phyloP scores from a whole-genome alignment of 2,797 vertebrate genomes.

The Pogonophryne albipinna region DNA sequence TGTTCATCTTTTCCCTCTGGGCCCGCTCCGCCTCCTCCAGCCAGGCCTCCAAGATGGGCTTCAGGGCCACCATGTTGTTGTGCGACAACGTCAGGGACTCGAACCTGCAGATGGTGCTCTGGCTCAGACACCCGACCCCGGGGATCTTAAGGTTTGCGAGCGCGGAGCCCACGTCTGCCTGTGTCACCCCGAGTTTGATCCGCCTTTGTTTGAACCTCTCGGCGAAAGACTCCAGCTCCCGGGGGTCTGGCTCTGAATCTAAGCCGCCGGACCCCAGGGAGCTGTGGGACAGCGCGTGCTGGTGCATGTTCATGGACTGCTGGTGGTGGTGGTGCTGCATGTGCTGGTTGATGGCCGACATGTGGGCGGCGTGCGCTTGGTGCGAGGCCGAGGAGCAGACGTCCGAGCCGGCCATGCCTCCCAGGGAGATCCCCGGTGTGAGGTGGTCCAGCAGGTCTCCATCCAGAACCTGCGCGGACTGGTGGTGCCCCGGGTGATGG shows the following conservation, averaged over 20 bases:
- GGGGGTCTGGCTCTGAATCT: conserved; percentile 91
- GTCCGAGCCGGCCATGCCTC: conserved; percentile 89
- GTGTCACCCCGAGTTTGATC: conserved; percentile 94
- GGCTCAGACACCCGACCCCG: conserved; percentile 92
- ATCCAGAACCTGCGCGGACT: conserved; percentile 89
- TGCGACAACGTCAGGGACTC: conserved; percentile 95
- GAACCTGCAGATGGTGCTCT: conserved; percentile 95
- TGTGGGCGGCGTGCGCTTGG: conserved; percentile 88
- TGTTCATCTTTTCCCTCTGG: conserved; percentile 93
- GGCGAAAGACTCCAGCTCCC: conserved; percentile 94
- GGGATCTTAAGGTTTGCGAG: conserved; percentile 95
- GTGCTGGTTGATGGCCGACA: conserved; percentile 94
- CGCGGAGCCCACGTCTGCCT: conserved; percentile 92
- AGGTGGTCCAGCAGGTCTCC: conserved; percentile 93
- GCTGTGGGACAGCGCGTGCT: conserved; percentile 87
- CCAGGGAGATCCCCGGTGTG: conserved; percentile 88
- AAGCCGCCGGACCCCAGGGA: conserved; percentile 79
- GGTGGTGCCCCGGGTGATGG: conserved; percentile 86
- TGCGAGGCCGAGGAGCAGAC: conserved; percentile 90
- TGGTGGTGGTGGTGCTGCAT: conserved; percentile 87
- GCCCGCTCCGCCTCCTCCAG: conserved; percentile 93
- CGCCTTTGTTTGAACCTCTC: conserved; percentile 94
- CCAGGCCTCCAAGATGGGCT: conserved; percentile 94
- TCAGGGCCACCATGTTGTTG: conserved; percentile 96
- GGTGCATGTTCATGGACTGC: conserved; percentile 90